A percentile compares a stretch with the other conserved stretches of the same genome.
Evolutionary conservation across 2,888 invertebrate species (phyloP).

Genomic region (Myopa testacea): DNA sequence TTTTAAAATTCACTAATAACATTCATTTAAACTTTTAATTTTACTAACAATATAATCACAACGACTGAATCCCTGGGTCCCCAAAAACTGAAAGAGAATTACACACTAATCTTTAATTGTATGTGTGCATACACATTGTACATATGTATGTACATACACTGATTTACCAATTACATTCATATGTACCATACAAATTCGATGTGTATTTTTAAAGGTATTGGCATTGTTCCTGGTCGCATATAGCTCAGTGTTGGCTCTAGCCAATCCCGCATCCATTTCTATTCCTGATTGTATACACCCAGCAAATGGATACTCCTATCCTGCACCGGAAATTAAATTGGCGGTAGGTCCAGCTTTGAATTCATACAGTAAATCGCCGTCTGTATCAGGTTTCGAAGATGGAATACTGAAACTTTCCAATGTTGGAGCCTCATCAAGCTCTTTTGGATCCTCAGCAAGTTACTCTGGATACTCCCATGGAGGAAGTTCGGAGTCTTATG

Average conservation of each 20-base stretch:
- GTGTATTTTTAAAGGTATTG: constrained; percentile 40
- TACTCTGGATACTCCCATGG: constrained; percentile 58
- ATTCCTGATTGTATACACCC: constrained; percentile 63
- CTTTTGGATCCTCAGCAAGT: constrained; percentile 60
- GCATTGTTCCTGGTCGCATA: constrained; percentile 61
- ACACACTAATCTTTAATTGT: too few relatives aligned
- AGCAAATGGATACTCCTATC: constrained; percentile 71
- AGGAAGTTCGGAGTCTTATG: constrained; percentile 55
- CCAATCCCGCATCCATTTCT: constrained; percentile 54
- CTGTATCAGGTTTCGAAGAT: constrained; percentile 59
- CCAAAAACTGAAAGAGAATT: too few relatives aligned
- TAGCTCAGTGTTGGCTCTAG: constrained; percentile 55
- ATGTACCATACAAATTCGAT: background rate
- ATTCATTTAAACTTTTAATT: too few relatives aligned
- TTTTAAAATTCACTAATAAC: too few relatives aligned
- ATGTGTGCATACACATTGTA: too few relatives aligned
- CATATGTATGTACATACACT: background rate
- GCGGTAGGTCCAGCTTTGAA: constrained; percentile 65
- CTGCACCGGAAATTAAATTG: constrained; percentile 71
- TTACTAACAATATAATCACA: too few relatives aligned
- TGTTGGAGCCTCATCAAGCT: constrained; percentile 57
- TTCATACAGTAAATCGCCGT: constrained; percentile 59
- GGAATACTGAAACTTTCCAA: constrained; percentile 67
- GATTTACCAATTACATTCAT: background rate
- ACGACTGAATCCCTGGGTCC: too few relatives aligned